A percentile compares a stretch with the other conserved stretches of the same genome.
phyloP scores from a whole-genome alignment of 2,113 vertebrate genomes.

The Vicugna pacos region DNA sequence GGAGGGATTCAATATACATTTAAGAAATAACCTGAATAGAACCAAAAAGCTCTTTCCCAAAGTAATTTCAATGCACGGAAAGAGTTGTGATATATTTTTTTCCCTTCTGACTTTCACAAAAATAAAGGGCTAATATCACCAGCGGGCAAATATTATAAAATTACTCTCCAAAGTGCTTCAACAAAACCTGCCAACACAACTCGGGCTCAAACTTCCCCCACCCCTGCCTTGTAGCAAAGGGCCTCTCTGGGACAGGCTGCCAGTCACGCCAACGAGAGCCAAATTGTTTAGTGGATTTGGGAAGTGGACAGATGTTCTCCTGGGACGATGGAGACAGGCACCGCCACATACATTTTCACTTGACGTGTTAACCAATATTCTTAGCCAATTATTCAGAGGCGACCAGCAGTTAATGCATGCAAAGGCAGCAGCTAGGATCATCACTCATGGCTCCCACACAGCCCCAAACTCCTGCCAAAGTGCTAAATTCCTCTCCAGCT shows the following conservation, averaged over 20 bases:
- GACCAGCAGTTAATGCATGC: constrained; percentile 78
- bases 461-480: constrained; percentile 49
- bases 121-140: constrained; percentile 77
- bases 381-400: constrained; percentile 77
- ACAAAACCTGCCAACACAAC: constrained; percentile 77
- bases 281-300: constrained; percentile 75
- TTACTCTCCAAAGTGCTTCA: constrained; percentile 73
- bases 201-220: constrained; percentile 75
- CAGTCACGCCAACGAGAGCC: constrained; percentile 68
- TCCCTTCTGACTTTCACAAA: constrained; percentile 67
- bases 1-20: neutral
- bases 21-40: neutral
- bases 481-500: constrained; percentile 53
- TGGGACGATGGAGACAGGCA: constrained; percentile 75
- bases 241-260: constrained; percentile 77
- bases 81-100: neutral
- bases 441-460: constrained; percentile 73
- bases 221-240: constrained; percentile 65
- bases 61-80: constrained; percentile 12
- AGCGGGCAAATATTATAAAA: constrained; percentile 70
- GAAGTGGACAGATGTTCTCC: constrained; percentile 67
- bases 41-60: neutral
- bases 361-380: constrained; percentile 81
- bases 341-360: constrained; percentile 78
- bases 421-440: constrained; percentile 73